A percentile compares a stretch with the other conserved stretches of the same genome.
phyloP scores from a whole-genome alignment of 2,888 invertebrate species.

The Torymus auratus region DNA sequence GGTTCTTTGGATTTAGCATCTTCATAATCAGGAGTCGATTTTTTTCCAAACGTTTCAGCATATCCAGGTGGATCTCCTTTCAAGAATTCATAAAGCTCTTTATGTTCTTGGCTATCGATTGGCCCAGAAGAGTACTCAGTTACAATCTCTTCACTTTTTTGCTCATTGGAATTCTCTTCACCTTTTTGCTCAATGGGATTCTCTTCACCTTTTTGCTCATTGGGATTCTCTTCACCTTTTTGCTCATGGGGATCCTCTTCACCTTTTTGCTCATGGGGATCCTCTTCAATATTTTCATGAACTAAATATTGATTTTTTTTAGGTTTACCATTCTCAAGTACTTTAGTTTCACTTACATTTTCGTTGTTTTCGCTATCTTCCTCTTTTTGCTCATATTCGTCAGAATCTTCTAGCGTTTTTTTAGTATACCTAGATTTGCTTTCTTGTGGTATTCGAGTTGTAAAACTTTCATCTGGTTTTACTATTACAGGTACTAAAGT shows the following conservation, averaged over 20 bases:
- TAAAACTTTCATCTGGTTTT: slow-evolving; percentile 46
- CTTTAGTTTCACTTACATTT: slow-evolving; percentile 61
- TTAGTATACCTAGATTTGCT: slow-evolving; percentile 48
- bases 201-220: not conserved
- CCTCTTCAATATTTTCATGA: slow-evolving; percentile 32
- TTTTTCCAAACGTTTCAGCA: slow-evolving; percentile 59
- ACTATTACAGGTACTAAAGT: slow-evolving; percentile 54
- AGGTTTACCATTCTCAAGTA: slow-evolving; percentile 48
- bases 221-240: not conserved
- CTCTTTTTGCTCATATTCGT: slow-evolving; percentile 6
- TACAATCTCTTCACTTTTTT: not conserved
- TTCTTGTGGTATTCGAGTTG: slow-evolving; percentile 50
- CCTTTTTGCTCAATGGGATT: not conserved
- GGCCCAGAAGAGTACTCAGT: slow-evolving; percentile 15
- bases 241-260: not conserved
- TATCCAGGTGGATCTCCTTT: slow-evolving; percentile 63
- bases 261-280: not conserved
- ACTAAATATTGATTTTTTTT: slow-evolving; percentile 26
- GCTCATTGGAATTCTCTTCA: not conserved
- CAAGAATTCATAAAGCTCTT: slow-evolving; percentile 61
- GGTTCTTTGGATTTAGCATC: slow-evolving; percentile 48
- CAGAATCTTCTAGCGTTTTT: slow-evolving; percentile 40
- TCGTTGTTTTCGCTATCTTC: slow-evolving; percentile 49
- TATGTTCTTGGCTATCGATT: slow-evolving; percentile 74
- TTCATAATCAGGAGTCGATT: slow-evolving; percentile 31